Base-by-base conservation (phyloP, 1,140 invertebrate species). In the Drosophila punjabiensis region DNA sequence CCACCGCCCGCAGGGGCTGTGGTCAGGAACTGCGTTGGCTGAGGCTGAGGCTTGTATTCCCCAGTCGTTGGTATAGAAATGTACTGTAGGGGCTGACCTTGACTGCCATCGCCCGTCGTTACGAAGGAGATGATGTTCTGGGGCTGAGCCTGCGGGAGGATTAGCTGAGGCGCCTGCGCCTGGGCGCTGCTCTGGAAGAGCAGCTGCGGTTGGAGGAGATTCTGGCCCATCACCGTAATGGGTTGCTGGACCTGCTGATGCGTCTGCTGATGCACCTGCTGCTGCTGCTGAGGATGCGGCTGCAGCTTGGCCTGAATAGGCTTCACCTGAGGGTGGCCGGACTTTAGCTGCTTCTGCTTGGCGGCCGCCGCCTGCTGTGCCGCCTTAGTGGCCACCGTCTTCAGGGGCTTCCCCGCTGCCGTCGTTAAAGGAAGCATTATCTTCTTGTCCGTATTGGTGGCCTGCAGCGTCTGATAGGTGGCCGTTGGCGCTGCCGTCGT, bases 41-140 rank as follows among this genome's bases (percentile, higher is more conserved):
- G 85, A 0, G 55, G 55, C 77, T 93, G 92, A 8, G 81, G 83
- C 61, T 93, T 92, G 28, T 81, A 92, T 13, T 92, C 89, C 18
- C 69, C 81, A 0, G 81, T 76, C 1, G 92, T 91, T 0, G 92
- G 92, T 65, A 93, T 88, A 0, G 92, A 83, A 16, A 93, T 84
- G 58, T 93, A 93, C 35, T 93, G 92, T 9, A 93, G 60, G 7
- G 81, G 88, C 28, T 89, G 86, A 6, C 76, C 78, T 47, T 92
- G 88, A 6, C 77, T 78, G 3, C 91, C 91, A 14, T 92, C 91
- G 3, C 82, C 89, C 2, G 90, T 83, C 5, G 90, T 85, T 5
- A 93, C 91, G 67, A 93, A 93, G 0, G 90, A 89, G 13, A 93
- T 90, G 1, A 93, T 89, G 63, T 93, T 93, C 53, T 92, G 92